Evolutionary conservation across 2,888 invertebrate genomes (phyloP).

Genomic region (Drosophila meridiana): DNA sequence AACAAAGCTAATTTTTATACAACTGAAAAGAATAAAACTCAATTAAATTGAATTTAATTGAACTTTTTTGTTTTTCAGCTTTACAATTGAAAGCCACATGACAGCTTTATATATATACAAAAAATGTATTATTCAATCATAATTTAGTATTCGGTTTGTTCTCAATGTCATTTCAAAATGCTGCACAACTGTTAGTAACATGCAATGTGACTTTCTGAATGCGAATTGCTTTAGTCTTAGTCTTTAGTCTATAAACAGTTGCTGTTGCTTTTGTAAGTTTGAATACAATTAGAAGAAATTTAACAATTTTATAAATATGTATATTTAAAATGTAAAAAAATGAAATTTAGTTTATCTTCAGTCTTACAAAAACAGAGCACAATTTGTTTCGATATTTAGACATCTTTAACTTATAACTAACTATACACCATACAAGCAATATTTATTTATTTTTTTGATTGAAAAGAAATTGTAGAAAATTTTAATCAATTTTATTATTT

Average conservation of each 20-base stretch:
- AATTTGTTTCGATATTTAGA: not conserved
- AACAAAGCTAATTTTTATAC: conserved; percentile 42
- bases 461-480: conserved; percentile 40
- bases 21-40: conserved; percentile 34
- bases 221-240: conserved; percentile 26
- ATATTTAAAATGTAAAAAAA: not conserved
- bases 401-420: conserved; percentile 46
- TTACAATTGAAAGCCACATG: conserved; percentile 58
- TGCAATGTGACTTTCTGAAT: conserved; percentile 62
- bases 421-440: conserved; percentile 50
- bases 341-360: conserved; percentile 10
- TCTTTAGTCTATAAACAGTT: conserved; percentile 17
- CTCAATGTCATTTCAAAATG: conserved; percentile 26
- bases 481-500: no score
- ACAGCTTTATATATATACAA: conserved; percentile 1
- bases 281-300: not conserved
- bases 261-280: conserved; percentile 23
- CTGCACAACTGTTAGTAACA: conserved; percentile 40
- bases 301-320: not conserved
- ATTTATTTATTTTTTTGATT: not conserved
- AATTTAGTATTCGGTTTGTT: conserved; percentile 17
- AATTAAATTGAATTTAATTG: conserved; percentile 57
- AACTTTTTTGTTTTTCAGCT: conserved; percentile 26
- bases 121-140: no score
- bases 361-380: conserved; percentile 25